Evolutionary conservation across 2,888 invertebrate genomes (phyloP), one percentile per base, ranked within the genome.

Genomic region (Philonicus albiceps): DNA sequence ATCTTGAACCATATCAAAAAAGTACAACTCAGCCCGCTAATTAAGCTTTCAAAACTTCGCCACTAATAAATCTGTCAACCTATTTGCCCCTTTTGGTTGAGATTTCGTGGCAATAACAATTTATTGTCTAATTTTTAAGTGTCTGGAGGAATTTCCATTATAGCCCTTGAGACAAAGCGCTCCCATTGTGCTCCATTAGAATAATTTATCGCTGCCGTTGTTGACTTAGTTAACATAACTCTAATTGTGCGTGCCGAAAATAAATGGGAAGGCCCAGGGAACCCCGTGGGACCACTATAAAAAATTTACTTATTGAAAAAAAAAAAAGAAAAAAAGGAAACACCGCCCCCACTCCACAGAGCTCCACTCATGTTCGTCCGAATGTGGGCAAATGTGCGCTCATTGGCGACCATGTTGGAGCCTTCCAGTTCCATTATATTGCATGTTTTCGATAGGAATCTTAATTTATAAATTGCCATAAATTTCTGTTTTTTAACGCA

Each of bases 361-460:
- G 6, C 37, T 11, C 43, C 81, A 64, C 34, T 34, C 55, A n/a
- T 19, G 37, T 34, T n/a, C 43, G 55, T 27, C 76, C 30, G 37
- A 43, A 78, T 43, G 37, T 34, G 55, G 81, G 31, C 53, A 34
- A 80, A 83, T 64, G 81, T 64, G 64, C 64, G 49, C 49, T n/a
- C 73, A 55, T 73, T 73, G 22, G 27, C 55, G 84, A 34, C 55
- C 27, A 43, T 64, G 81, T 55, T 83, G 34, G 81, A 34, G 27
- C 84, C 73, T 73, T 84, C 84, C 84, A 53, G 30, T 37, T 37
- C 40, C 43, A 73, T 72, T 84, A 80, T 40, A 86, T 87, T 88
- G 88, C 86, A 88, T 88, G 88, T 87, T 86, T 85, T 86, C 83
- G 86, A 87, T 87, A 88, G 40, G 85, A 87, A 88, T 88, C 88